Base-by-base conservation (phyloP, 2,797 vertebrate species). In the Florisuga fusca region DNA sequence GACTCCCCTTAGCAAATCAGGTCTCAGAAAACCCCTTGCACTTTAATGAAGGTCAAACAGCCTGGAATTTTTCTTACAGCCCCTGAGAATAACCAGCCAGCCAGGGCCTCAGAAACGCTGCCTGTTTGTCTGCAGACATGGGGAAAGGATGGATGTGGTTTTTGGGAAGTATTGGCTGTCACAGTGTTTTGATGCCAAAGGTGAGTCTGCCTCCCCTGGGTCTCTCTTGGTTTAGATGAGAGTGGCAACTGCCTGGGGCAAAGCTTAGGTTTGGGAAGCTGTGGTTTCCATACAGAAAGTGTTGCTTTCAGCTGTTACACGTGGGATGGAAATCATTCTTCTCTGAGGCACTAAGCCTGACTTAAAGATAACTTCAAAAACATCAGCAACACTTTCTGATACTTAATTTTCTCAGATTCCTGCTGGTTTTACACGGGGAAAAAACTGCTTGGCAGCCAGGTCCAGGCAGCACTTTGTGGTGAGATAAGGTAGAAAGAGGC, bases 171-270 rank as follows among this genome's bases (percentile, higher is more conserved):
- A 99, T 96, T 99, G 99, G 99, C 95, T 99, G 29, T 98, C 99
- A 20, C 99, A 99, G 96, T 99, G 99, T 96, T 99, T 99, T 53
- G 99, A 99, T 97, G 97, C 98, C 97, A 99, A 99, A 99, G 99
- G 99, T 99, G 69, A 98, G 97, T 91, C 45, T 21, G 1, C 19
- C 53, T 85, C 50, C 38, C 7, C 0, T 1, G 22, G 41, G 3
- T 31, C 3, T 57, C 26, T 58, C n/a, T 17, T 18, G 20, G 3
- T 8, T 34, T 25, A 21, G 11, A 2, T 14, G 55, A 36, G 16
- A 34, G n/a, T 1, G 8, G 31, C 15, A 55, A 2, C 15, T 33
- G 34, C 57, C 62, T 8, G 58, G 36, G 45, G 19, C 13, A 53
- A 61, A 78, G n/a, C 55, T 73, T 9, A 29, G 64, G 1, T 74